These are phyloP conservation scores for Caenorhabditis macrosperma DNA, from an alignment of 2,888 invertebrate genomes.

Conservation along the genomic window DNA sequence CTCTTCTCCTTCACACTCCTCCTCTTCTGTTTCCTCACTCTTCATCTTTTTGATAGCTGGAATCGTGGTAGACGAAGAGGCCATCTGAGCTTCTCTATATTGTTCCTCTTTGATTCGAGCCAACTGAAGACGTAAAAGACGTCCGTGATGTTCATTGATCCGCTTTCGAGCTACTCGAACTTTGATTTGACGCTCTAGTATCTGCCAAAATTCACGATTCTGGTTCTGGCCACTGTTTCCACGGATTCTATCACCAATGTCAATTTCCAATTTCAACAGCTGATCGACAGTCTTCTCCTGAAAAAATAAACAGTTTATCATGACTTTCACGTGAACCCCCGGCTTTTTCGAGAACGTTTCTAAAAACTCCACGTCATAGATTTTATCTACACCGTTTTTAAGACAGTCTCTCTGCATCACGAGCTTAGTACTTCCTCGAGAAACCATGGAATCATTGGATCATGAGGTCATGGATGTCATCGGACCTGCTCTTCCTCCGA, in stretches of 20 bases:
- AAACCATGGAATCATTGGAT: constrained; percentile 23
- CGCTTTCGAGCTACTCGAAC: constrained; percentile 88
- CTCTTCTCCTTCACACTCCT: constrained; percentile 56
- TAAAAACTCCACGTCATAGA: too few species aligned
- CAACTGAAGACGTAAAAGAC: constrained; percentile 90
- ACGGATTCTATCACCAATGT: neutral
- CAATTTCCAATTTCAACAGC: constrained; percentile 84
- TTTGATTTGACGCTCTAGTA: constrained; percentile 87
- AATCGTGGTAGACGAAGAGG: too few species aligned
- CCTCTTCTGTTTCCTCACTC: constrained; percentile 38
- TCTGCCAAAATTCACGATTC: neutral
- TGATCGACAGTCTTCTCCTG: constrained; percentile 91
- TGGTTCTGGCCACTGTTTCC: neutral
- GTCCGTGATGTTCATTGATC: constrained; percentile 92
- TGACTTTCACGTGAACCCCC: constrained; percentile 3
- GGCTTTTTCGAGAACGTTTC: neutral
- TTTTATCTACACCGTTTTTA: too few species aligned
- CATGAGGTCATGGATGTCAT: constrained; percentile 3
- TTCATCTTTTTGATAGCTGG: neutral
- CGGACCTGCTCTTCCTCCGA: constrained; percentile 31
- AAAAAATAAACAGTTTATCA: constrained; percentile 32
- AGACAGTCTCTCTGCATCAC: neutral
- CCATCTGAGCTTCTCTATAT: constrained; percentile 42
- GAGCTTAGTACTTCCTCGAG: neutral
- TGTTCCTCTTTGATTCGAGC: constrained; percentile 89